Evolutionary conservation across 2,113 vertebrate species (phyloP), one percentile per base, ranked within the genome.

Genomic region (Epinephelus fuscoguttatus): DNA sequence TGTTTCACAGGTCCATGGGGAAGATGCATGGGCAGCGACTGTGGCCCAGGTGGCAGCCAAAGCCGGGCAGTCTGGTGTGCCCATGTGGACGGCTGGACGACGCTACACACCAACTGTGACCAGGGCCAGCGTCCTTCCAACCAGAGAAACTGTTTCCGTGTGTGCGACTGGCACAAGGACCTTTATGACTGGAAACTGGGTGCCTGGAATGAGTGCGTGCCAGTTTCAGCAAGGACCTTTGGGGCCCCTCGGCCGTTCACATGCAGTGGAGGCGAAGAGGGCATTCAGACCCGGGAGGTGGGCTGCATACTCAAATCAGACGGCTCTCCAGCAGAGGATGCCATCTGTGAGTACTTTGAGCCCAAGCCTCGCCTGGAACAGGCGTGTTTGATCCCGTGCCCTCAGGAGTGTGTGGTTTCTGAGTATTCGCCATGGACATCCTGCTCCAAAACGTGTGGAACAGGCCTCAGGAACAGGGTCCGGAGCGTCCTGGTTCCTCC

Each of bases 121-220:
- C 97, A 96, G 92, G 87, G 71, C 0, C 95, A 95, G 81, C 94
- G 97, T 14, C 98, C 98, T 0, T 96, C 95, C 78, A 99, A 97
- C 95, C 98, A 99, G 93, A 97, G 98, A 57, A 96, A 96, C 89
- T 99, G 98, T 62, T 99, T 99, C 93, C 96, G 95, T 0, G 97
- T 99, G 52, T 99, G 98, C 0, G 98, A 99, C 94, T 98, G 97
- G 97, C 98, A 99, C 94, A 98, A 97, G 80, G 97, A 98, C 80
- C 92, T 99, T 14, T 99, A 99, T 0, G 97, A 97, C 89, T 99
- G 98, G 98, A 95, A 95, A 59, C 94, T 97, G 0, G 97, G 98
- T 0, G 69, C 88, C 75, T 99, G 98, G 98, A 97, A 96, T 71
- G 95, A 91, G 57, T 99, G 98, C 9, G 93, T 84, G 70, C 97